Evolutionary conservation across 2,113 vertebrate species (phyloP).

Genomic region (Zosterops pallidus): DNA sequence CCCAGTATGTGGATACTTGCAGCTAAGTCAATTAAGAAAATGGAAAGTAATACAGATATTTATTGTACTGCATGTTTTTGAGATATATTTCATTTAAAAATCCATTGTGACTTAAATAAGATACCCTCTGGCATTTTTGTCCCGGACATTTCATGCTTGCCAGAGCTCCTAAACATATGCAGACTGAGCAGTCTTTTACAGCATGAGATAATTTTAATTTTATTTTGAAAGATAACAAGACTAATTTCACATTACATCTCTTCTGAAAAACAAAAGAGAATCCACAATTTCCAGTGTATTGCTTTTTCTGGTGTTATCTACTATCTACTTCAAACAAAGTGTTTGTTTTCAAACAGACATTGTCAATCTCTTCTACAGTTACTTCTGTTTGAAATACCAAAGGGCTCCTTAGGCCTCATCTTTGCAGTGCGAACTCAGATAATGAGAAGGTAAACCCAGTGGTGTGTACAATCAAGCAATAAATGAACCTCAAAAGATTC

Average conservation of each 20-base stretch:
- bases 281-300: neutral
- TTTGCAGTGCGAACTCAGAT: slow-evolving; percentile 35
- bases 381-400: slow-evolving; percentile 51
- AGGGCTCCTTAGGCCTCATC: slow-evolving; percentile 38
- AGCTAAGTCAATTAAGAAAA: neutral
- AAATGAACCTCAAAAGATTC: slow-evolving; percentile 61
- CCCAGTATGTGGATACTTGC: neutral
- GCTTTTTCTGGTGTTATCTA: neutral
- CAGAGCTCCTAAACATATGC: neutral
- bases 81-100: neutral
- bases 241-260: neutral
- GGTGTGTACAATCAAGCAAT: slow-evolving; percentile 8
- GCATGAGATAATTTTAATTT: neutral
- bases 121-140: neutral
- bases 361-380: slow-evolving; percentile 49
- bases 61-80: neutral
- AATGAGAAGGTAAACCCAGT: slow-evolving; percentile 3
- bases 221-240: neutral
- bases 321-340: slow-evolving; percentile 20
- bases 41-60: neutral
- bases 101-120: neutral
- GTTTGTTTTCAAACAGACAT: neutral
- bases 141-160: neutral
- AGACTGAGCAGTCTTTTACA: neutral
- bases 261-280: neutral